These are phyloP conservation scores for Xenopus laevis DNA, from an alignment of 2,113 vertebrate species.

Conservation along the genomic window DNA sequence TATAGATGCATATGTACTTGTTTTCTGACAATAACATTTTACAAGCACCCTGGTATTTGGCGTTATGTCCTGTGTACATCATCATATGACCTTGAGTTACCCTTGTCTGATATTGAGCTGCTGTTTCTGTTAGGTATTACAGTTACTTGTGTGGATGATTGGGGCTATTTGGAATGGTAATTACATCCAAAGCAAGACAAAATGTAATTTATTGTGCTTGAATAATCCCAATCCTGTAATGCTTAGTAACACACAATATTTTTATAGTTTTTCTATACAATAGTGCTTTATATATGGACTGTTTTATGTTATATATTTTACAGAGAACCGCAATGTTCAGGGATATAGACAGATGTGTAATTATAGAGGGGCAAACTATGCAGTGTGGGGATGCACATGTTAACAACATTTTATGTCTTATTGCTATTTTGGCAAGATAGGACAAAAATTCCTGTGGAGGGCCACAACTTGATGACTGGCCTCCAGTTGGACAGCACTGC, in stretches of 20 bases:
- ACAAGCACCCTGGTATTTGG: not conserved
- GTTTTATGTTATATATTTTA: no score
- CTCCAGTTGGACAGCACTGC: no score
- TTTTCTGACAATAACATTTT: not conserved
- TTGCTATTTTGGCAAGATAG: no score
- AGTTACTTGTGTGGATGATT: conserved; percentile 5
- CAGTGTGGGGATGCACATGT: no score
- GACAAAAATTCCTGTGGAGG: no score
- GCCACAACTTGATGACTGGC: no score
- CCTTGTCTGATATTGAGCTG: conserved; percentile 7
- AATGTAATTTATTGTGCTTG: conserved; percentile 36
- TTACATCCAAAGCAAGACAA: conserved; percentile 32
- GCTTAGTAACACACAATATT: not conserved
- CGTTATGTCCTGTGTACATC: not conserved
- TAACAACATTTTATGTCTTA: no score
- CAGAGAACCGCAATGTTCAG: no score
- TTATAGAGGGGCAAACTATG: no score
- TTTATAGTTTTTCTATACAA: no score
- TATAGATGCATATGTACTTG: not conserved
- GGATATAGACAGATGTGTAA: no score
- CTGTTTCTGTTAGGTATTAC: not conserved
- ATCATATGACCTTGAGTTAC: conserved; percentile 25
- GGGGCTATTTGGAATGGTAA: conserved; percentile 31
- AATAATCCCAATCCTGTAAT: conserved; percentile 33
- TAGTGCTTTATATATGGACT: no score